Evolutionary conservation across 2,797 vertebrate species (phyloP).

Genomic region (Bufotes viridis): DNA sequence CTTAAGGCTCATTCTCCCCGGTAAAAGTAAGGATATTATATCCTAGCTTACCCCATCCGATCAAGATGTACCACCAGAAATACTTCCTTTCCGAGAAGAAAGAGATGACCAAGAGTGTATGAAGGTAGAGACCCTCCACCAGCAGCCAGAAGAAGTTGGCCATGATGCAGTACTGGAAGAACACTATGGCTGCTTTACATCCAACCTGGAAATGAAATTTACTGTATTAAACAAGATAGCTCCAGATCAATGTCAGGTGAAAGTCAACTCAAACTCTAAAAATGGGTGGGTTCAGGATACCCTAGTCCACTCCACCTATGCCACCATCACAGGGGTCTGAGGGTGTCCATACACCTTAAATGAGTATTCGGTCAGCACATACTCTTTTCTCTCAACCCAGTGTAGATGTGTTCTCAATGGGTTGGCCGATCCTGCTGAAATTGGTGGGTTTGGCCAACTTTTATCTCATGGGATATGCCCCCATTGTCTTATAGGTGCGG

Average conservation of each 20-base stretch:
- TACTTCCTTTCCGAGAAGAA: slow-evolving; percentile 98
- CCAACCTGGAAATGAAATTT: slow-evolving; percentile 79
- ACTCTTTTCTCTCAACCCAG: no score
- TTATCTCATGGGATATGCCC: no score
- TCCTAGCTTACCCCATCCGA: slow-evolving; percentile 91
- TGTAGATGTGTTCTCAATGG: no score
- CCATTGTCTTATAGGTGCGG: no score
- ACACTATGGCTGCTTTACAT: slow-evolving; percentile 91
- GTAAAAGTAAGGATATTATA: not conserved
- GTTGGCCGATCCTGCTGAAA: no score
- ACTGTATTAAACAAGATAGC: not conserved
- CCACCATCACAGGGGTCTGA: no score
- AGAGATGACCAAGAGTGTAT: slow-evolving; percentile 89
- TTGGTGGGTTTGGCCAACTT: no score
- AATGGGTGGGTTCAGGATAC: no score
- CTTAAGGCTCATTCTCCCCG: not conserved
- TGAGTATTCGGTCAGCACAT: no score
- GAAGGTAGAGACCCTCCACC: slow-evolving; percentile 94
- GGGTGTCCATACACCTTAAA: not conserved
- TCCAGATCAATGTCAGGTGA: not conserved
- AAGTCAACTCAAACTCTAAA: not conserved
- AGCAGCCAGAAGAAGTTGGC: slow-evolving; percentile 98
- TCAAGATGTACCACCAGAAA: slow-evolving; percentile 97
- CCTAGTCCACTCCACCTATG: no score
- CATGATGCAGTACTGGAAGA: slow-evolving; percentile 97